A percentile compares a stretch with the other conserved stretches of the same genome.
phyloP scores from a whole-genome alignment of 64 coral and sea anemone genomes.

The Montipora sp. region DNA sequence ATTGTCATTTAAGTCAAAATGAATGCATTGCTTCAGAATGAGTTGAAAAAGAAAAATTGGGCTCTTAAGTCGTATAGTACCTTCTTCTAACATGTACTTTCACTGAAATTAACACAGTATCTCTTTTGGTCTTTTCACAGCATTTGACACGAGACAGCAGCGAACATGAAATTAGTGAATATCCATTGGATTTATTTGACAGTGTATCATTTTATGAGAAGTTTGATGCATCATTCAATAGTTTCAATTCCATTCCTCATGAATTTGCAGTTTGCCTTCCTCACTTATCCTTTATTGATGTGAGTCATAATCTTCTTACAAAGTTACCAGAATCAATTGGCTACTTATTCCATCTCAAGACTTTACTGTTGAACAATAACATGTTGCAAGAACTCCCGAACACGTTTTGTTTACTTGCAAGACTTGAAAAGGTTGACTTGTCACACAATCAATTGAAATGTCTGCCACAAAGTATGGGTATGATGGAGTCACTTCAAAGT shows the following conservation, averaged over 20 bases:
- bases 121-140: slow-evolving; percentile 45
- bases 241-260: slow-evolving; percentile 74
- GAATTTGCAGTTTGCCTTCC: slow-evolving; percentile 88
- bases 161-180: slow-evolving; percentile 70
- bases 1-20: no score
- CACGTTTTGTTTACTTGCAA: slow-evolving; percentile 78
- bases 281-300: slow-evolving; percentile 87
- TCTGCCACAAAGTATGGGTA: slow-evolving; percentile 78
- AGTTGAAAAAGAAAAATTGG: no score
- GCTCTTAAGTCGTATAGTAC: no score
- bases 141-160: slow-evolving; percentile 76
- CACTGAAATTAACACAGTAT: no score
- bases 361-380: slow-evolving; percentile 89
- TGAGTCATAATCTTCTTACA: slow-evolving; percentile 85
- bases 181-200: slow-evolving; percentile 73
- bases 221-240: slow-evolving; percentile 86
- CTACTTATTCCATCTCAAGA: slow-evolving; percentile 88
- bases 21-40: no score
- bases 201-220: slow-evolving; percentile 94
- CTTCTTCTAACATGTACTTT: no score
- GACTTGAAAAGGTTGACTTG: slow-evolving; percentile 86
- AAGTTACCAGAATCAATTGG: slow-evolving; percentile 96
- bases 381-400: slow-evolving; percentile 78
- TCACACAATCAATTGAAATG: slow-evolving; percentile 85
- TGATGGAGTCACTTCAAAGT: slow-evolving; percentile 75